Evolutionary conservation across 2,113 vertebrate species (phyloP).

Genomic region (Peucedramus taeniatus): DNA sequence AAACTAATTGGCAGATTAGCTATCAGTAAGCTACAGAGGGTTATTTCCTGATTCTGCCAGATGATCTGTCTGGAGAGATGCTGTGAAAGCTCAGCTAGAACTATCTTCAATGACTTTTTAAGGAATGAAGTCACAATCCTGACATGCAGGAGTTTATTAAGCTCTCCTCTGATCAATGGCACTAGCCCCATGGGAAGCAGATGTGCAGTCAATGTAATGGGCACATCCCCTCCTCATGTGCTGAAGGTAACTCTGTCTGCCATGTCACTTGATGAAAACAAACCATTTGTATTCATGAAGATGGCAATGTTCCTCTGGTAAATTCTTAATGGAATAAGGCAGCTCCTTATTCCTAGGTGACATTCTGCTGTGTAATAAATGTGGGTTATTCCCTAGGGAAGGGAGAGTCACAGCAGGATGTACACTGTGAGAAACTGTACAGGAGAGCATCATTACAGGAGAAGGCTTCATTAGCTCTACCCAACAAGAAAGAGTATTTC

Average conservation of each 20-base stretch:
- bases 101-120: slow-evolving; percentile 18
- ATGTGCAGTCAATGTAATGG: neutral
- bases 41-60: slow-evolving; percentile 40
- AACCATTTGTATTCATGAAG: slow-evolving; percentile 20
- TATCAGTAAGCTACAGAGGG: slow-evolving; percentile 25
- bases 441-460: neutral
- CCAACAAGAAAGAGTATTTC: neutral
- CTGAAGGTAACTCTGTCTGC: neutral
- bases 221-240: neutral
- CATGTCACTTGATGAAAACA: slow-evolving; percentile 12
- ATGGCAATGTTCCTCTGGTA: neutral
- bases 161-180: slow-evolving; percentile 33
- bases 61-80: slow-evolving; percentile 33
- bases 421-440: neutral
- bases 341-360: neutral
- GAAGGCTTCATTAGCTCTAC: neutral
- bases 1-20: slow-evolving; percentile 46
- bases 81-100: slow-evolving; percentile 16
- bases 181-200: neutral
- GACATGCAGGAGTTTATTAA: slow-evolving; percentile 52
- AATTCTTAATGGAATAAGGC: neutral
- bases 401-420: neutral
- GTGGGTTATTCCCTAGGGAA: neutral
- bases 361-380: neutral
- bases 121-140: slow-evolving; percentile 24